Percentiles rank a stretch among this genome's conserved stretches.
These are phyloP conservation scores for Gobius niger DNA, from an alignment of 2,113 vertebrate species.

Conservation along the genomic window DNA sequence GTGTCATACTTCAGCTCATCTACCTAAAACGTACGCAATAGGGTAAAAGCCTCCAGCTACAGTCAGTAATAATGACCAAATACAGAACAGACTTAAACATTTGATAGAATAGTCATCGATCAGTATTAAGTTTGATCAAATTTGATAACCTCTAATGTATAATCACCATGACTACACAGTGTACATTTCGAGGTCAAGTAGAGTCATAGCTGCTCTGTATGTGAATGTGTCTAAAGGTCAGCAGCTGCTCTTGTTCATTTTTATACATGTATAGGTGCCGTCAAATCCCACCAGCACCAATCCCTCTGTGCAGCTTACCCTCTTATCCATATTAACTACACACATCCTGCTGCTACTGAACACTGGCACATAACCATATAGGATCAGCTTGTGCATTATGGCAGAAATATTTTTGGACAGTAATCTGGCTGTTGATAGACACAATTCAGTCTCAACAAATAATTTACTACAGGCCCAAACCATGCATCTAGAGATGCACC, in stretches of 20 bases:
- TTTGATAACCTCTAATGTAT: not conserved
- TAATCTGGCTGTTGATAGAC: too few species aligned
- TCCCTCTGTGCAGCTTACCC: slow-evolving; percentile 29
- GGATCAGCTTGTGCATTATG: not conserved
- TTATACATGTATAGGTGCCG: slow-evolving; percentile 26
- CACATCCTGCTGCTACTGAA: slow-evolving; percentile 8
- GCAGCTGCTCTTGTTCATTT: slow-evolving; percentile 16
- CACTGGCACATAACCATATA: slow-evolving; percentile 12
- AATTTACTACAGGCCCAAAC: too few species aligned
- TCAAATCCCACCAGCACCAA: slow-evolving; percentile 30
- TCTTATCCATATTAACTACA: slow-evolving; percentile 28
- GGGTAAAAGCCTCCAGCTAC: too few species aligned
- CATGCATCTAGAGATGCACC: too few species aligned
- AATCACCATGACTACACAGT: slow-evolving; percentile 19
- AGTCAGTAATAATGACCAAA: too few species aligned
- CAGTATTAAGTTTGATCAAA: not conserved
- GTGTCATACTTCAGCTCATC: too few species aligned
- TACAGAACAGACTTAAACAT: too few species aligned
- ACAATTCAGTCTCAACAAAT: too few species aligned
- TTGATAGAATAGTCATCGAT: too few species aligned
- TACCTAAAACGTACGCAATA: too few species aligned
- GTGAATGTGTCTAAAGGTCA: slow-evolving; percentile 22
- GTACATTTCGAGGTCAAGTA: slow-evolving; percentile 45
- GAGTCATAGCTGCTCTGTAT: slow-evolving; percentile 23
- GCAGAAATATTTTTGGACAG: not conserved